These are phyloP conservation scores for Timema cristinae DNA, from an alignment of 2,888 invertebrate species.

Conservation along the genomic window DNA sequence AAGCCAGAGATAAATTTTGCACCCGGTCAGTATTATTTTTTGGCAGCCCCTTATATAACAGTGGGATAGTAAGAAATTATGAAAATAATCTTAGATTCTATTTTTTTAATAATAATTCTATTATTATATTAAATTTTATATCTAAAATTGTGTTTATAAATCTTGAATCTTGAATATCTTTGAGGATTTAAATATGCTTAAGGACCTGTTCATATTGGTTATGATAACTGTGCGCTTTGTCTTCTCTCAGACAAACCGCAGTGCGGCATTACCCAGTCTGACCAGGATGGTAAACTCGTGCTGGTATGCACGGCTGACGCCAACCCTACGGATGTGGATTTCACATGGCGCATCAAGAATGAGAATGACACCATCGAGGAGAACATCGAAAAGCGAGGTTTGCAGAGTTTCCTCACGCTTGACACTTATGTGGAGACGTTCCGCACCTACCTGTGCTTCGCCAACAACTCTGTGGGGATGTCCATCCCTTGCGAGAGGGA, in stretches of 20 bases:
- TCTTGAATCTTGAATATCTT: too few species aligned
- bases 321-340: conserved; percentile 73
- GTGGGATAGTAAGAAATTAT: too few species aligned
- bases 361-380: conserved; percentile 71
- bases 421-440: conserved; percentile 58
- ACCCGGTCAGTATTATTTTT: too few species aligned
- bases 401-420: conserved; percentile 59
- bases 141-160: too few species aligned
- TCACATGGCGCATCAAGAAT: conserved; percentile 79
- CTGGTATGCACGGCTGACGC: conserved; percentile 77
- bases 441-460: conserved; percentile 79
- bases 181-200: too few species aligned
- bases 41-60: too few species aligned
- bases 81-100: too few species aligned
- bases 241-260: conserved; percentile 69
- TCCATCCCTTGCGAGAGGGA: conserved; percentile 52
- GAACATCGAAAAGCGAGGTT: conserved; percentile 51
- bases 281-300: conserved; percentile 69
- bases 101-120: too few species aligned
- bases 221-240: background rate
- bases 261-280: conserved; percentile 71
- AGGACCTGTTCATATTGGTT: too few species aligned
- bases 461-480: conserved; percentile 76
- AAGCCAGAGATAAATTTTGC: too few species aligned
- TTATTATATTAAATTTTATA: too few species aligned